Evolutionary conservation across 2,888 invertebrate genomes (phyloP).

Genomic region (Yponomeuta evonymella): DNA sequence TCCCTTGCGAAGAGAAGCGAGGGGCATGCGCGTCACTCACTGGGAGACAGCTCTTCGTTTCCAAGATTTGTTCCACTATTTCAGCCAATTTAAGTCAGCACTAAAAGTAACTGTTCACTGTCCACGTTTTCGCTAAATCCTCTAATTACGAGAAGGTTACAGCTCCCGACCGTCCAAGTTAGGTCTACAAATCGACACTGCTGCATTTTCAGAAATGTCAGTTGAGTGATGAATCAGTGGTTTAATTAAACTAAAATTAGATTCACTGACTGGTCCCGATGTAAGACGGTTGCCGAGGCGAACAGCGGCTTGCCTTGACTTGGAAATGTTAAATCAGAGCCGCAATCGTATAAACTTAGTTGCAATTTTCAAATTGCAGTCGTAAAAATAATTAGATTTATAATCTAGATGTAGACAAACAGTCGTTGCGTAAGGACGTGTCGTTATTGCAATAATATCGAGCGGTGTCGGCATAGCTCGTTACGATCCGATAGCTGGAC

Average conservation of each 20-base stretch:
- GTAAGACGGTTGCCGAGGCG: neutral
- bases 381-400: constrained; percentile 2
- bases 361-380: neutral
- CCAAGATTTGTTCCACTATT: too few relatives aligned
- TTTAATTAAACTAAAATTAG: neutral
- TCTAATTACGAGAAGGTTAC: too few relatives aligned
- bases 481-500: neutral
- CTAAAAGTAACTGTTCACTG: too few relatives aligned
- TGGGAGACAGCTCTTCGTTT: too few relatives aligned
- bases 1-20: too few relatives aligned
- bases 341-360: neutral
- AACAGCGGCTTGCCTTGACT: neutral
- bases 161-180: neutral
- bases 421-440: neutral
- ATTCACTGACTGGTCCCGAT: neutral
- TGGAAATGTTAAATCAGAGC: neutral
- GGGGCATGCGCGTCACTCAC: too few relatives aligned
- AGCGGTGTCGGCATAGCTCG: neutral
- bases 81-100: too few relatives aligned
- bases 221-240: neutral
- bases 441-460: neutral
- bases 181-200: neutral
- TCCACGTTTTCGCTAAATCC: too few relatives aligned
- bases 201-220: neutral
- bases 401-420: neutral